These are phyloP conservation scores for Pantala flavescens DNA, from an alignment of 1,140 invertebrate genomes.

Conservation along the genomic window DNA sequence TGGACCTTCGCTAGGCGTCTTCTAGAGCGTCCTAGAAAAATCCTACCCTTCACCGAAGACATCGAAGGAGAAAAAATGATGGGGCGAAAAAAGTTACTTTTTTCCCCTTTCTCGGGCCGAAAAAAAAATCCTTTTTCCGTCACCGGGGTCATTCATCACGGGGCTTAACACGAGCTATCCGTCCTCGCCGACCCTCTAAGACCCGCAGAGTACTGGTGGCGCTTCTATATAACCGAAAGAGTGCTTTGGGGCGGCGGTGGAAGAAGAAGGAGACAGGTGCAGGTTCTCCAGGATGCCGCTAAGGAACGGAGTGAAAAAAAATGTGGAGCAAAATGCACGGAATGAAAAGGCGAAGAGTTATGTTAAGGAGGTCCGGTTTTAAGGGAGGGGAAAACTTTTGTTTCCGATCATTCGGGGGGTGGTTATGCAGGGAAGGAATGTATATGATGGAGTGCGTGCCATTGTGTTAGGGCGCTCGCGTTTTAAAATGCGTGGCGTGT, in stretches of 20 bases:
- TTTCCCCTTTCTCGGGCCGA: not conserved
- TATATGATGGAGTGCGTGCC: slow-evolving; percentile 4
- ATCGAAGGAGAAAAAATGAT: not conserved
- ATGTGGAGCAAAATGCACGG: not conserved
- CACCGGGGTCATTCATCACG: not conserved
- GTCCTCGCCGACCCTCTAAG: no score
- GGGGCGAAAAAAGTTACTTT: not conserved
- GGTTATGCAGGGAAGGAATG: not conserved
- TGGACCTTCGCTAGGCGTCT: no score
- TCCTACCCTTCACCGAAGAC: not conserved
- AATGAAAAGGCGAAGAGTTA: not conserved
- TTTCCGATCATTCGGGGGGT: not conserved
- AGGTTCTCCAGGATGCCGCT: not conserved
- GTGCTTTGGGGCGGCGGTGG: no score
- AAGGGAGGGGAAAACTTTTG: not conserved
- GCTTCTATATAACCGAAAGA: no score
- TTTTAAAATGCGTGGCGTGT: not conserved
- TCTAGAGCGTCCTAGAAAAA: not conserved
- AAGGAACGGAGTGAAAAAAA: not conserved
- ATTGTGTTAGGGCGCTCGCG: not conserved
- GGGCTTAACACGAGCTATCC: not conserved
- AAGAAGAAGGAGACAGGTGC: not conserved
- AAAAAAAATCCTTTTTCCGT: not conserved
- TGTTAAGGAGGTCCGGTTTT: not conserved
- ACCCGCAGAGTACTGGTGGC: no score